phyloP scores from a whole-genome alignment of 2,797 vertebrate genomes.

The Notamacropus eugenii region DNA sequence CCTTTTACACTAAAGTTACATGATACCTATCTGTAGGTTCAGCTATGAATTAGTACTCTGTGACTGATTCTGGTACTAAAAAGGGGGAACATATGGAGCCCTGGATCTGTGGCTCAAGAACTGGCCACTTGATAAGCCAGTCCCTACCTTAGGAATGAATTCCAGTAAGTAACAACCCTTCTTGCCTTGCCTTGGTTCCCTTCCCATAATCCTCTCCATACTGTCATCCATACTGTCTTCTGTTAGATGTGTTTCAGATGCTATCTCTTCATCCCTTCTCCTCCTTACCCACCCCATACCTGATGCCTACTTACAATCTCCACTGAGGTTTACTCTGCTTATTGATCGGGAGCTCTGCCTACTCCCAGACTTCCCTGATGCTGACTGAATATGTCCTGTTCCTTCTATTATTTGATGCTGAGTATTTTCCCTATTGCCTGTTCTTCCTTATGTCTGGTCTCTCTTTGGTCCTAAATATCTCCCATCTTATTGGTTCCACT shows the following conservation, averaged over 20 bases:
- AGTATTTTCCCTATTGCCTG: not conserved
- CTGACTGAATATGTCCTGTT: not conserved
- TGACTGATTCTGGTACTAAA: not conserved
- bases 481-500: not conserved
- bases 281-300: not conserved
- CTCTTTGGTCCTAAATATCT: not conserved
- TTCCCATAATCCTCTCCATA: not conserved
- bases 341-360: not conserved
- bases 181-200: not conserved
- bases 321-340: not conserved
- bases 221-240: not conserved
- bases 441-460: not conserved
- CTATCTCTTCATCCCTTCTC: not conserved
- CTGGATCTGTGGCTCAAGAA: not conserved
- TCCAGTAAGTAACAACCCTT: not conserved
- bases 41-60: not conserved
- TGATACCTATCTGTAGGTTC: not conserved
- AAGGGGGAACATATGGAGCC: not conserved
- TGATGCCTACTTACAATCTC: not conserved
- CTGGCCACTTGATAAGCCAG: not conserved
- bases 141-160: not conserved
- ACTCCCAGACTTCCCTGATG: not conserved
- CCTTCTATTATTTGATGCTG: not conserved
- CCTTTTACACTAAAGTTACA: not conserved
- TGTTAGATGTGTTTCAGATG: not conserved